Conservation (phyloP, 2,797 vertebrate species). For the Pantherophis alleghaniensis region DNA sequence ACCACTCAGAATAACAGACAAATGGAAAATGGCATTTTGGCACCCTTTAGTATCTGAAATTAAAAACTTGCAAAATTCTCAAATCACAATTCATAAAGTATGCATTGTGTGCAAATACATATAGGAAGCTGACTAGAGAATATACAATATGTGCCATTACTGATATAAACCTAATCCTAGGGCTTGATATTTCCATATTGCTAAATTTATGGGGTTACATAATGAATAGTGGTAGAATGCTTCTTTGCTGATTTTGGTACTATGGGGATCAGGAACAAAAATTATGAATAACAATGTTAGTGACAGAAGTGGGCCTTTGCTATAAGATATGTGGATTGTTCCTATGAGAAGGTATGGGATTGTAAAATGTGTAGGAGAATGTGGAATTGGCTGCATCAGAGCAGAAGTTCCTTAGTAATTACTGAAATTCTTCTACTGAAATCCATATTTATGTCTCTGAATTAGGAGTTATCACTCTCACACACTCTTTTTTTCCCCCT, state of each 20-base stretch:
- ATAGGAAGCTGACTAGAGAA: background rate
- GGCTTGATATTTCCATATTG: background rate
- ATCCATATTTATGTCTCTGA: background rate
- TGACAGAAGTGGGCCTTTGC: background rate
- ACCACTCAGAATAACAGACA: too few relatives aligned
- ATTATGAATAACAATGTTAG: background rate
- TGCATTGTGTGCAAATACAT: background rate
- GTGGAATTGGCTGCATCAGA: background rate
- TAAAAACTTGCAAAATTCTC: background rate
- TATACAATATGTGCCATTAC: background rate
- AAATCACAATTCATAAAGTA: background rate
- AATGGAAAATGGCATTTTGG: background rate
- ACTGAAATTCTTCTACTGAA: background rate
- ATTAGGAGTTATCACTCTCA: background rate
- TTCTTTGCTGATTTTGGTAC: background rate
- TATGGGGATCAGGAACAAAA: background rate
- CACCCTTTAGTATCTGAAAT: background rate
- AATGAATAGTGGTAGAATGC: background rate
- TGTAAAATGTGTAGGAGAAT: background rate
- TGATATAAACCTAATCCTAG: background rate
- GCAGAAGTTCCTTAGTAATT: background rate
- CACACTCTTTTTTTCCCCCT: background rate
- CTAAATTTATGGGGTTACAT: background rate
- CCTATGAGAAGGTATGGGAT: background rate
- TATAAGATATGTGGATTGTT: background rate